These are phyloP conservation scores for Hephaestus fuliginosus DNA, from an alignment of 2,797 vertebrate species.

Conservation along the genomic window DNA sequence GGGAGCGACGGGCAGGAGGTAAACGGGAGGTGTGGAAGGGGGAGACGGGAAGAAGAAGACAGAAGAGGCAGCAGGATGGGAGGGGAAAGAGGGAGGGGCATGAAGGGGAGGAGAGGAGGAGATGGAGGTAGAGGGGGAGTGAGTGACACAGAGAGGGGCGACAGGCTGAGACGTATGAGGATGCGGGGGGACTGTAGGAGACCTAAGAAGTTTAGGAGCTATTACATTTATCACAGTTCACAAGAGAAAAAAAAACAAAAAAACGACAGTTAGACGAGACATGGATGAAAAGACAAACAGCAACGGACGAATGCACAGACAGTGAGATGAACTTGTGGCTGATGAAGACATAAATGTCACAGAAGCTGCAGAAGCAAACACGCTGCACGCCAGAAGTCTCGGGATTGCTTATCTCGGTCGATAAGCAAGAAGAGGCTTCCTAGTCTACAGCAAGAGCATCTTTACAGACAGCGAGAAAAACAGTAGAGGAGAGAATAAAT, in stretches of 20 bases:
- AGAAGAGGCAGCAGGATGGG: slow-evolving; percentile 37
- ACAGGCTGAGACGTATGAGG: slow-evolving; percentile 42
- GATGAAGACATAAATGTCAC: slow-evolving; percentile 28
- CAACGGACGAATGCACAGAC: slow-evolving; percentile 40
- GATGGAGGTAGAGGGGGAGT: slow-evolving; percentile 11
- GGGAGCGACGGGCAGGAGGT: slow-evolving; percentile 68
- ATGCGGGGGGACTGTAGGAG: slow-evolving; percentile 31
- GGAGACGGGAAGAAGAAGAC: slow-evolving; percentile 60
- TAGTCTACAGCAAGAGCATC: slow-evolving; percentile 29
- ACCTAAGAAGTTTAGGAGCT: slow-evolving; percentile 61
- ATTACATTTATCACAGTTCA: slow-evolving; percentile 43
- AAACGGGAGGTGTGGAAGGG: slow-evolving; percentile 51
- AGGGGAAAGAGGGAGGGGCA: background rate
- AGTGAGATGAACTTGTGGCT: slow-evolving; percentile 21
- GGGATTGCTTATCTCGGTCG: slow-evolving; percentile 42
- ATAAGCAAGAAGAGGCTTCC: slow-evolving; percentile 50
- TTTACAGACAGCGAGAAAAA: background rate
- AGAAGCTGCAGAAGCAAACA: slow-evolving; percentile 68
- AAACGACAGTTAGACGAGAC: slow-evolving; percentile 61
- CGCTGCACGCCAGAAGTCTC: slow-evolving; percentile 18
- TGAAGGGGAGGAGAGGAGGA: background rate
- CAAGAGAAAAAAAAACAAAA: slow-evolving; percentile 74
- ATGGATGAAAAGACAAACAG: slow-evolving; percentile 48
- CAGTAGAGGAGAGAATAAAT: background rate
- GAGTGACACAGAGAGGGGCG: background rate